Percentiles rank a stretch among this genome's conserved stretches.
Conservation (phyloP, 2,888 invertebrate genomes). For the Augiades crinisus region DNA sequence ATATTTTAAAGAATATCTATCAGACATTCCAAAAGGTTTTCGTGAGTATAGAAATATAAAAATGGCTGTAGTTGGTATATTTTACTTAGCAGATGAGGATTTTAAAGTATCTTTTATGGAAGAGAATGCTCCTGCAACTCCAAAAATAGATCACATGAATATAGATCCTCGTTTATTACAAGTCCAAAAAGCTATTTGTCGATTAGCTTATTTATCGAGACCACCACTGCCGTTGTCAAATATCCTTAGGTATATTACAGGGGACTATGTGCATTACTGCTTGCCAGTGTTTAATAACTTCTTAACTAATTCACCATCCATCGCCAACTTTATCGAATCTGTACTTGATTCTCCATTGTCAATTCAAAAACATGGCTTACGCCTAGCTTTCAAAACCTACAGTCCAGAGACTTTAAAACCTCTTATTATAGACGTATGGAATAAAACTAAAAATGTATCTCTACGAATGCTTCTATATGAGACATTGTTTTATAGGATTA, state of each 20-base stretch:
- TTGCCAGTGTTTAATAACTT: conserved; percentile 49
- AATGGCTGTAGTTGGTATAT: conserved; percentile 43
- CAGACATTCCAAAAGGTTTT: conserved; percentile 1
- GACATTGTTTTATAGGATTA: conserved; percentile 42
- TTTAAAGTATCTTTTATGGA: conserved; percentile 41
- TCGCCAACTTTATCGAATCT: conserved; percentile 42
- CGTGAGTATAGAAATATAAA: conserved; percentile 11
- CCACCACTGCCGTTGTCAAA: conserved; percentile 47
- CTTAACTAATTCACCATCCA: conserved; percentile 43
- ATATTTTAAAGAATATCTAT: conserved; percentile 39
- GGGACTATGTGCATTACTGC: conserved; percentile 50
- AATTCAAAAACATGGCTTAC: conserved; percentile 53
- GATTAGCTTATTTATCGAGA: conserved; percentile 43
- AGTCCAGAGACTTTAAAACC: conserved; percentile 40
- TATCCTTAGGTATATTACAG: conserved; percentile 44
- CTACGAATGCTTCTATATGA: conserved; percentile 47
- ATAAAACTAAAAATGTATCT: conserved; percentile 48
- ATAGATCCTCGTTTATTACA: conserved; percentile 35
- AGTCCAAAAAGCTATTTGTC: conserved; percentile 51
- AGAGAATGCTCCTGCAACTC: conserved; percentile 42
- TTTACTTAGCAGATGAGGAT: conserved; percentile 43
- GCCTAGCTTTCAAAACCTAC: conserved; percentile 51
- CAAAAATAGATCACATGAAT: conserved; percentile 44
- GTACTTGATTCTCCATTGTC: conserved; percentile 49
- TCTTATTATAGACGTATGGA: conserved; percentile 44